Percentiles rank a stretch among this genome's conserved stretches.
Conservation (phyloP, 2,888 invertebrate species). For the Mythimna albipuncta region DNA sequence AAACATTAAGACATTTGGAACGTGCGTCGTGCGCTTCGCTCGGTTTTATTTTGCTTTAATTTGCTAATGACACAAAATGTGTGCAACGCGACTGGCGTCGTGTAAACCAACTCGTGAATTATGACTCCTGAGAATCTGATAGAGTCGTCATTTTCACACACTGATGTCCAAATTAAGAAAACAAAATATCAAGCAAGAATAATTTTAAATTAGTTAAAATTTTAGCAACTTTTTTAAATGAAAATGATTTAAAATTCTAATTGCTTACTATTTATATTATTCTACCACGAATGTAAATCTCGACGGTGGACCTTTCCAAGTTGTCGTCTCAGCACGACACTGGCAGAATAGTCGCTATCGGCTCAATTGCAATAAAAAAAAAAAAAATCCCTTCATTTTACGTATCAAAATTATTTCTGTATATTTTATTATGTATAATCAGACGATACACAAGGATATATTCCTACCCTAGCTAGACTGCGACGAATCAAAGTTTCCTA, state of each 20-base stretch:
- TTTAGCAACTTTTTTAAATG: too few species aligned
- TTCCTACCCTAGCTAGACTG: background rate
- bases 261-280: too few species aligned
- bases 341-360: too few species aligned
- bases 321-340: too few species aligned
- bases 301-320: too few species aligned
- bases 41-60: conserved; percentile 43
- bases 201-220: too few species aligned
- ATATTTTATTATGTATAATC: background rate
- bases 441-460: background rate
- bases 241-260: too few species aligned
- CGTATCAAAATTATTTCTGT: background rate
- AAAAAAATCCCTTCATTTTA: background rate
- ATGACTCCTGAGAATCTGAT: conserved; percentile 17
- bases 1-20: conserved; percentile 37
- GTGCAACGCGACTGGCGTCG: conserved; percentile 12
- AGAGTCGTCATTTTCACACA: background rate
- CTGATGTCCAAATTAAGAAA: too few species aligned
- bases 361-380: too few species aligned
- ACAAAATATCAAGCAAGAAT: background rate
- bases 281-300: too few species aligned
- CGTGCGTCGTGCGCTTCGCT: conserved; percentile 11
- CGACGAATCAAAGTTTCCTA: background rate
- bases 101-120: conserved; percentile 33
- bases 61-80: conserved; percentile 32